phyloP scores from a whole-genome alignment of 2,113 vertebrate species.

The human (Homo sapiens) region DNA sequence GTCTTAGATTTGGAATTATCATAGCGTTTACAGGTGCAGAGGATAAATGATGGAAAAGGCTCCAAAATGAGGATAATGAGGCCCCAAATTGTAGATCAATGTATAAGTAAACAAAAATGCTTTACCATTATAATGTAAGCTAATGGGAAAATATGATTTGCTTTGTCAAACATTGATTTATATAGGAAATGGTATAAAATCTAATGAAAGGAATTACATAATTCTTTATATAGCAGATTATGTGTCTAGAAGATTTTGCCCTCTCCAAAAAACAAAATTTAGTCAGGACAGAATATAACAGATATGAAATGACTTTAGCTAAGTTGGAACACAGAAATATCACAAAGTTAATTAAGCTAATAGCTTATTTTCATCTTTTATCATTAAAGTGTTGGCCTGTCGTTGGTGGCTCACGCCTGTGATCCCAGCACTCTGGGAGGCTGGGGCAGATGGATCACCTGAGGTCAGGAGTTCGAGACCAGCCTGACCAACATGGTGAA shows the following conservation, averaged over 20 bases:
- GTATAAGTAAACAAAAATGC: background rate
- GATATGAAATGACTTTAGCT: background rate
- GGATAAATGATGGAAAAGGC: background rate
- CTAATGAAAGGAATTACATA: background rate
- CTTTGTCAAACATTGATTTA: conserved; percentile 15
- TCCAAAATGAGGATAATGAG: background rate
- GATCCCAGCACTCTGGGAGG: no score
- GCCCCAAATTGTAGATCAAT: background rate
- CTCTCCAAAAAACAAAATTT: background rate
- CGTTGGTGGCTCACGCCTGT: no score
- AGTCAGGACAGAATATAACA: background rate
- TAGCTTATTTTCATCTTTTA: conserved; percentile 32
- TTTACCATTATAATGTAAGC: conserved; percentile 11
- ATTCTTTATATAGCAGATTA: background rate
- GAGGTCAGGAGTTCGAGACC: no score
- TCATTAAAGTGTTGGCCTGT: background rate
- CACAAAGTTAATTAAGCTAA: background rate
- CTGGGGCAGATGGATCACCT: no score
- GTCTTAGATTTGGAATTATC: background rate
- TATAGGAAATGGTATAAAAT: background rate
- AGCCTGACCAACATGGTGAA: no score
- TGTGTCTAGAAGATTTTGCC: background rate
- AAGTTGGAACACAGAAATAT: background rate
- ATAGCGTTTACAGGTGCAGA: background rate
- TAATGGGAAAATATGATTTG: background rate